Conservation (phyloP, 2,888 invertebrate species). For the Latrodectus hesperus region DNA sequence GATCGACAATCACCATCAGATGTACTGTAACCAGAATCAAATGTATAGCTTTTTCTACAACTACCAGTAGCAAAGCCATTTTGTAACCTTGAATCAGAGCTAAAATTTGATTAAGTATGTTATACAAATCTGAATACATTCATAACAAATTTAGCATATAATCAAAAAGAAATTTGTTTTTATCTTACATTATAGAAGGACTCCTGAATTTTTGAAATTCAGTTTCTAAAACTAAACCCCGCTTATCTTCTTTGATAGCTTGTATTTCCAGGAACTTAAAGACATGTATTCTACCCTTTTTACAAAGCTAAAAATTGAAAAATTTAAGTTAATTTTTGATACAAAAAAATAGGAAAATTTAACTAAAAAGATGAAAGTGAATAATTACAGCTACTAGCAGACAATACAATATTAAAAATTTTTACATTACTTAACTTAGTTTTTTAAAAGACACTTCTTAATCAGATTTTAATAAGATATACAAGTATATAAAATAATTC, state of each 20-base stretch:
- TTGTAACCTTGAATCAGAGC: conserved; percentile 67
- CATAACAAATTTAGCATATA: neutral
- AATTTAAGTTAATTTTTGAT: neutral
- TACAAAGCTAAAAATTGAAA: conserved; percentile 82
- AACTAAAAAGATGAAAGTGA: no score
- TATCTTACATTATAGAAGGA: conserved; percentile 63
- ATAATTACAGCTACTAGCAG: no score
- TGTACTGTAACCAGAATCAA: conserved; percentile 92
- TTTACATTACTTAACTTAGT: no score
- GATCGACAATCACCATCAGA: conserved; percentile 82
- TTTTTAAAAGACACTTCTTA: no score
- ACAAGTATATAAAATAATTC: no score
- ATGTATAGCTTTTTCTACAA: conserved; percentile 82
- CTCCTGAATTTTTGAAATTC: conserved; percentile 70
- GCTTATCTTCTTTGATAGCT: conserved; percentile 82
- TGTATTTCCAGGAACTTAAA: conserved; percentile 95
- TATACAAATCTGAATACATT: neutral
- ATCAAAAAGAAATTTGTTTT: neutral
- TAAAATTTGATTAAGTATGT: conserved; percentile 16
- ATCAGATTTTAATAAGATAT: no score
- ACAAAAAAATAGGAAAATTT: no score
- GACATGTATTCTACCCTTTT: conserved; percentile 93
- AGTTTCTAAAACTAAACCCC: conserved; percentile 72
- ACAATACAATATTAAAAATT: no score
- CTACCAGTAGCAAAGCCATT: conserved; percentile 72